Evolutionary conservation across 1,140 invertebrate species (phyloP), one percentile per base, ranked within the genome.

Genomic region (Pentalonia nigronervosa): DNA sequence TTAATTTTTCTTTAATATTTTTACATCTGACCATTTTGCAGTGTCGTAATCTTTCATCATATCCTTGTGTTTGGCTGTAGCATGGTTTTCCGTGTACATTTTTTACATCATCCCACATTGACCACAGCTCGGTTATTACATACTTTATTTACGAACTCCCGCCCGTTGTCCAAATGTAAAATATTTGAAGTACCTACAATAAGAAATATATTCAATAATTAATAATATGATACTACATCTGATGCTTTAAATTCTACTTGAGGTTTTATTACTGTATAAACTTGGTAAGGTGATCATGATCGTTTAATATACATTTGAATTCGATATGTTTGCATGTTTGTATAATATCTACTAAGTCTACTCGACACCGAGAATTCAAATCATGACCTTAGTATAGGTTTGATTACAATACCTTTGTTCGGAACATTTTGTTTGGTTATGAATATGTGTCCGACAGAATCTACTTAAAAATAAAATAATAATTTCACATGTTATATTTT

Each of bases 201-300:
- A 45, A 41, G 47, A 94, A 94, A 94, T 30, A 94, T 91, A 91
- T 91, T 90, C 47, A 92, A 41, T 36, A 94, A 41, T 48, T 90
- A 34, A 90, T 90, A 34, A 90, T 91, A 41, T 30, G 25, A 87
- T n/a, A 93, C 92, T 94, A 90, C 30, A 81, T 94, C 93, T 34
- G 94, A 94, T 86, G 92, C 94, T 94, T 95, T 95, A 34, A 94
- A 94, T 94, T 94, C 94, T 11, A 95, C 2, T 41, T 4, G 90
- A 48, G 95, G n/a, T 76, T 94, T 91, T 89, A 95, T 89, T 34
- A 53, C 9, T 94, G 3, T 0, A 95, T 94, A 94, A 96, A 96
- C 94, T 96, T 96, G 0, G 95, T 96, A 53, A 95, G 94, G 94
- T 96, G 95, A 93, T 96, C 95, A 94, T 96, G 95, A 94, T 96